phyloP scores from a whole-genome alignment of 2,113 vertebrate genomes.

The Psophia crepitans region DNA sequence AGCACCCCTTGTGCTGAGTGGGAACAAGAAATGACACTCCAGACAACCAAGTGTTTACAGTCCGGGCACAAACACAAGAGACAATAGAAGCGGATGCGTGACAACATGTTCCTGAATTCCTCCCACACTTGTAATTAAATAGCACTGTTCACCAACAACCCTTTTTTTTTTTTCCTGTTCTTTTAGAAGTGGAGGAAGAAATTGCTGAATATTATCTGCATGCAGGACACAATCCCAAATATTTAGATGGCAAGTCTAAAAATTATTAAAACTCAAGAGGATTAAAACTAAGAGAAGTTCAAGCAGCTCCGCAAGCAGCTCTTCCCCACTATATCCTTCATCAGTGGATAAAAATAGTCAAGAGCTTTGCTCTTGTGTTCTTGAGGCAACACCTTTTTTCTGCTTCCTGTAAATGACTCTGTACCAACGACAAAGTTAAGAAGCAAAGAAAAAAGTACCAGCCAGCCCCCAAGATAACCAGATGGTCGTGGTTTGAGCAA shows the following conservation, averaged over 20 bases:
- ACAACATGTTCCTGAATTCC: background rate
- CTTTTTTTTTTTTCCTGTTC: background rate
- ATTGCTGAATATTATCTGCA: background rate
- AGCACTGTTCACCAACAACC: background rate
- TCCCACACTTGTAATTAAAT: background rate
- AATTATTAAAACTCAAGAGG: background rate
- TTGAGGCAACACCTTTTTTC: slow-evolving; percentile 37
- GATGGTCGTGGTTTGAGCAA: background rate
- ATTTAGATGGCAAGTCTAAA: background rate
- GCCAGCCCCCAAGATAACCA: background rate
- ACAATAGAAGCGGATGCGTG: background rate
- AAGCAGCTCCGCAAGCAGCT: background rate
- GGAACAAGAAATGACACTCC: background rate
- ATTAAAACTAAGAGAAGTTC: background rate
- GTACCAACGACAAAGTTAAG: background rate
- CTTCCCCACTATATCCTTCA: background rate
- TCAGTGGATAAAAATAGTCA: slow-evolving; percentile 25
- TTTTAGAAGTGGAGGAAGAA: background rate
- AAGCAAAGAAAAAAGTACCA: background rate
- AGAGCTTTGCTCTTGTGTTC: slow-evolving; percentile 14
- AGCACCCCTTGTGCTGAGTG: background rate
- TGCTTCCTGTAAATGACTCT: slow-evolving; percentile 39
- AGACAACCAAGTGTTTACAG: background rate
- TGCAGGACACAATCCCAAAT: background rate
- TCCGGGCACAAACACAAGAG: background rate